These are phyloP conservation scores for Druon quercuslanigerum DNA, from an alignment of 1,140 invertebrate genomes.

Conservation along the genomic window DNA sequence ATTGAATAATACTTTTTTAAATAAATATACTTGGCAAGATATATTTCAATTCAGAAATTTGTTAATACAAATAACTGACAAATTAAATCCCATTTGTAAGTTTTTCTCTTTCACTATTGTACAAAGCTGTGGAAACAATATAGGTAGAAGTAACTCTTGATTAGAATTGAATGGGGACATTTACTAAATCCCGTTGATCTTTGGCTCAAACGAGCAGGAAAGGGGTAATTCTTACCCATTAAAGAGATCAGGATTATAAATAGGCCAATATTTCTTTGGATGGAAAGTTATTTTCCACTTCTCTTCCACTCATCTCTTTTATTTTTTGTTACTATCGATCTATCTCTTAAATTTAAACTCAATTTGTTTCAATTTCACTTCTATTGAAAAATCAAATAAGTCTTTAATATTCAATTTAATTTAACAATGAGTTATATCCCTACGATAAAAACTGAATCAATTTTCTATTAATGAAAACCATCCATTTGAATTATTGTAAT, in stretches of 20 bases:
- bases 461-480: no score
- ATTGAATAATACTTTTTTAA: no score
- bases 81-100: not conserved
- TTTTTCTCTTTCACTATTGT: not conserved
- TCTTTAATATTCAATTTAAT: no score
- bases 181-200: constrained; percentile 31
- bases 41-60: no score
- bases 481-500: no score
- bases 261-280: constrained; percentile 23
- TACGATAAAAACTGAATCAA: no score
- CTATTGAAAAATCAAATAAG: no score
- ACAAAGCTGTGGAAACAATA: not conserved
- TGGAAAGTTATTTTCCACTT: constrained; percentile 30
- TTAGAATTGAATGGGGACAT: constrained; percentile 28
- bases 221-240: constrained; percentile 21
- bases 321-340: not conserved
- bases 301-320: not conserved
- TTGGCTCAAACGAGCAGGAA: constrained; percentile 14
- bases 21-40: no score
- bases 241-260: constrained; percentile 24
- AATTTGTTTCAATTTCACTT: no score
- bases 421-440: no score
- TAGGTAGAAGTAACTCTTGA: not conserved
- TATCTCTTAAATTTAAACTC: not conserved
- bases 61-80: no score